Base-by-base conservation (phyloP, 1,140 invertebrate species). In the Drosophila repletoides region DNA sequence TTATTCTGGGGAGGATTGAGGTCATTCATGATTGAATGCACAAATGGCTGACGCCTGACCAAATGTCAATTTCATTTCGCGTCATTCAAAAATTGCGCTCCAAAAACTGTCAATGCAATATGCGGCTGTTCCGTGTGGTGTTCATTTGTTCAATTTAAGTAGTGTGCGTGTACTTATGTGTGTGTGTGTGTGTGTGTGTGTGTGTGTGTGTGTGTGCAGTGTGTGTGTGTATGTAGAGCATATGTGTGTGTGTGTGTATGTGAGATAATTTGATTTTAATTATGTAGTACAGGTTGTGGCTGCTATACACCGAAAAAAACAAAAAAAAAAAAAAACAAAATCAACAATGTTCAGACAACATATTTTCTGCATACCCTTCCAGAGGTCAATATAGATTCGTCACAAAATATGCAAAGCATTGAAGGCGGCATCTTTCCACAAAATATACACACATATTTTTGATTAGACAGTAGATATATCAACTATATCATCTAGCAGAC, bases 251-350 rank as follows among this genome's bases (percentile, higher is more conserved):
- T 46, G 40, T 41, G 24, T 63, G 17, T 75, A 48, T 71, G 56
- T 43, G 60, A 34, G 79, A 67, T 84, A 86, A 84, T 84, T 84
- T 84, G 79, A 86, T 84, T 84, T 84, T 84, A 84, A 84, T 86
- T 79, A 84, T 84, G 63, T 80, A 84, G 70, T 46, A 72, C 60
- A 9, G 49, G 49, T 9, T 24, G 19, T 9, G 14, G 31, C 0
- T 5, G 12, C 15, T n/a, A n/a, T n/a, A n/a, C n/a, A n/a, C n/a
- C n/a, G n/a, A n/a, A n/a, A n/a, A n/a, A n/a, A n/a, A n/a, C n/a
- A n/a, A n/a, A n/a, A n/a, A n/a, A n/a, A n/a, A n/a, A n/a, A n/a
- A n/a, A n/a, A n/a, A n/a, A n/a, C n/a, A n/a, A n/a, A n/a, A n/a
- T n/a, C n/a, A n/a, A n/a, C n/a, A n/a, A n/a, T n/a, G n/a, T n/a